phyloP scores from a whole-genome alignment of 1,140 invertebrate genomes.

The Drosophila kepulauana region DNA sequence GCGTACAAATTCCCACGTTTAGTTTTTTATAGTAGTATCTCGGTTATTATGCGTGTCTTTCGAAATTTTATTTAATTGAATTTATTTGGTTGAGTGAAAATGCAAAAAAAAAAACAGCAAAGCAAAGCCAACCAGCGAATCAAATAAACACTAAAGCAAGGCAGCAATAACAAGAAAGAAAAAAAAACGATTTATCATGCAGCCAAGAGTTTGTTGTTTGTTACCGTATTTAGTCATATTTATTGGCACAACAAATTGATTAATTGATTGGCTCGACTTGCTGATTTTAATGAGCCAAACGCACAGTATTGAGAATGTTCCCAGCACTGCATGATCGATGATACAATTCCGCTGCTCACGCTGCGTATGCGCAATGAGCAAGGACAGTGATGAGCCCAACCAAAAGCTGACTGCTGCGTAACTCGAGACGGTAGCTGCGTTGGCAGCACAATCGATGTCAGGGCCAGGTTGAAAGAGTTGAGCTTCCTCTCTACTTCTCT shows the following conservation, averaged over 20 bases:
- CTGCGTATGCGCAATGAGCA: constrained; percentile 50
- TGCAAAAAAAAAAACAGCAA: constrained; percentile 32
- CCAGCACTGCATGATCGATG: constrained; percentile 55
- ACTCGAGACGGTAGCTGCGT: constrained; percentile 46
- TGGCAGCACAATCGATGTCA: constrained; percentile 48
- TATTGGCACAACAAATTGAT: constrained; percentile 82
- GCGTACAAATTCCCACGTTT: constrained; percentile 74
- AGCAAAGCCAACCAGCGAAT: constrained; percentile 13
- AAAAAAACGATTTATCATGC: constrained; percentile 67
- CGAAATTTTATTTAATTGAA: constrained; percentile 70
- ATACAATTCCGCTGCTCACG: constrained; percentile 28
- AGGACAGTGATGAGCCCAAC: constrained; percentile 22
- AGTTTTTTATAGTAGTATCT: constrained; percentile 43
- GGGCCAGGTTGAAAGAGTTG: constrained; percentile 39
- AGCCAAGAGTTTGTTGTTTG: constrained; percentile 22
- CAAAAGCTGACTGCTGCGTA: constrained; percentile 49
- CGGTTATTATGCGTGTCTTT: constrained; percentile 56
- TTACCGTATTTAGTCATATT: constrained; percentile 75
- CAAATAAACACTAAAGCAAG: constrained; percentile 27
- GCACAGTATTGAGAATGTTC: constrained; percentile 61
- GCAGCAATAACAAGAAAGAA: constrained; percentile 15
- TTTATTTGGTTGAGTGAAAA: constrained; percentile 72
- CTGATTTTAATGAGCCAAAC: constrained; percentile 39
- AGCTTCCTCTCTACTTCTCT: neutral
- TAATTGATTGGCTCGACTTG: constrained; percentile 56